A percentile compares a stretch with the other conserved stretches of the same genome.
Evolutionary conservation across 2,113 vertebrate genomes (phyloP).

Genomic region (Scolopax mira): DNA sequence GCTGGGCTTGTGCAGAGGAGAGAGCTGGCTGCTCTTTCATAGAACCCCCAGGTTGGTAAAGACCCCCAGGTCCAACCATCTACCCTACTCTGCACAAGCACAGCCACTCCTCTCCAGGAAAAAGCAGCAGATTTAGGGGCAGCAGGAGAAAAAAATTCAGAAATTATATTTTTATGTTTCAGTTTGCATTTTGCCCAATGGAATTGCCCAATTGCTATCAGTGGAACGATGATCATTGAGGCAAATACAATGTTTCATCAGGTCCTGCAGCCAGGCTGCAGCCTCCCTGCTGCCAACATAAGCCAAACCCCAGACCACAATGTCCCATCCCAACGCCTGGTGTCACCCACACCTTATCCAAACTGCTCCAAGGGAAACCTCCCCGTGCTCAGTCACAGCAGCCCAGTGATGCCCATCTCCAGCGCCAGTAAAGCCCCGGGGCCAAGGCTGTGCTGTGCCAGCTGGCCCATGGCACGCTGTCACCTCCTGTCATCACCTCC

Average conservation of each 20-base stretch:
- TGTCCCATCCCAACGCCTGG: fast-evolving
- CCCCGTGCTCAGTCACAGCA: not conserved
- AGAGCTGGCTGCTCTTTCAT: not conserved
- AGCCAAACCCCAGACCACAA: not conserved
- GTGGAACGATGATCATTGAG: not conserved
- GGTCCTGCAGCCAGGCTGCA: not conserved
- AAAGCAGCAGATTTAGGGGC: not conserved
- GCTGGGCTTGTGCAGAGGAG: too few species aligned
- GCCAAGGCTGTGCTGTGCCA: fast-evolving
- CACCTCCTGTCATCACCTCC: not conserved
- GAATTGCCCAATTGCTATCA: too few species aligned
- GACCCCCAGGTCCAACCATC: too few species aligned
- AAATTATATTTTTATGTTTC: not conserved
- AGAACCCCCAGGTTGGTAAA: too few species aligned
- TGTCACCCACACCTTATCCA: fast-evolving
- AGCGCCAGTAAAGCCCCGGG: fast-evolving
- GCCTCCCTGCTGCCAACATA: not conserved
- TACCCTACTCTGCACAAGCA: not conserved
- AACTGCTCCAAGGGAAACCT: not conserved
- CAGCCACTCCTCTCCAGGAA: not conserved
- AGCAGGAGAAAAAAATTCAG: not conserved
- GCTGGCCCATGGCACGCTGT: too few species aligned
- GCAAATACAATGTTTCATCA: not conserved
- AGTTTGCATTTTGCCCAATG: not conserved
- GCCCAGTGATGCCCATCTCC: not conserved